These are phyloP conservation scores for Yponomeuta malinellus DNA, from an alignment of 2,888 invertebrate species.

Conservation along the genomic window DNA sequence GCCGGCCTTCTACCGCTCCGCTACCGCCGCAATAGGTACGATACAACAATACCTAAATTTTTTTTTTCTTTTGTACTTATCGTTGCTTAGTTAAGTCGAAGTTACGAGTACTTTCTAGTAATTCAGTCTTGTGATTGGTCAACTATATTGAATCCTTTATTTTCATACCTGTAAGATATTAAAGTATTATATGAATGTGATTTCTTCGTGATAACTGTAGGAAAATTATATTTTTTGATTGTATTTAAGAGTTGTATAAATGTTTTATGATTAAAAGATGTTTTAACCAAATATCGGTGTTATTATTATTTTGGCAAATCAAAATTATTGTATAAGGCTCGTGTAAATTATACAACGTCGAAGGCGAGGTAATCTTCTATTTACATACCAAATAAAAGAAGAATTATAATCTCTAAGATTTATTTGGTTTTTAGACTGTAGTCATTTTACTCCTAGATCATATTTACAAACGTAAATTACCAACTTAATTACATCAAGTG, in stretches of 20 bases:
- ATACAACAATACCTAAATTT: too few relatives aligned
- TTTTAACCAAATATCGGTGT: background rate
- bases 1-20: too few relatives aligned
- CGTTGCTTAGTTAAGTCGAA: too few relatives aligned
- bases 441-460: constrained; percentile 6
- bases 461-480: constrained; percentile 11
- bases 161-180: background rate
- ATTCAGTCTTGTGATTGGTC: background rate
- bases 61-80: too few relatives aligned
- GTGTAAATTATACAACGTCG: too few relatives aligned
- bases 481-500: background rate
- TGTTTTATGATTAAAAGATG: background rate
- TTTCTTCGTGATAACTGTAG: background rate
- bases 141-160: background rate
- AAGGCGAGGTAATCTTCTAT: too few relatives aligned
- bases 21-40: too few relatives aligned
- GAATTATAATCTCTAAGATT: background rate
- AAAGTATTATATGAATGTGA: constrained; percentile 6
- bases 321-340: too few relatives aligned
- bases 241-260: background rate
- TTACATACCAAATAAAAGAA: background rate
- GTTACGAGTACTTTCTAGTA: too few relatives aligned
- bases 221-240: constrained; percentile 4
- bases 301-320: too few relatives aligned
- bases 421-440: constrained; percentile 10